phyloP scores from a whole-genome alignment of 1,140 invertebrate species.

The Drosophila ogumai region DNA sequence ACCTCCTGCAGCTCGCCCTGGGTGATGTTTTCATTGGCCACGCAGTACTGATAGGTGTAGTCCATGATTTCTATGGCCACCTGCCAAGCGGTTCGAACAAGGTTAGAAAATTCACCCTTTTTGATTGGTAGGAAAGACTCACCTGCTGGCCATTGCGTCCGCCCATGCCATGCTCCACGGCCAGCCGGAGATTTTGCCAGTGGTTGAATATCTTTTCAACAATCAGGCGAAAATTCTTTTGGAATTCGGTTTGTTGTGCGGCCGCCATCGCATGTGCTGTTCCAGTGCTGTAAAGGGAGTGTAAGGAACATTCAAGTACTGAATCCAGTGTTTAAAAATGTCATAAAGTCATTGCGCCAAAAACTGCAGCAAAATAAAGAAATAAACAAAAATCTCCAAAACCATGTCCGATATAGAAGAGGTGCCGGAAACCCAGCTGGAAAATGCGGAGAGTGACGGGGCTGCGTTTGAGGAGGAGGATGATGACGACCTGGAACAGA shows the following conservation, averaged over 20 bases:
- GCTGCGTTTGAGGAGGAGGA: constrained; percentile 50
- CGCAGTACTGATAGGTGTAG: constrained; percentile 87
- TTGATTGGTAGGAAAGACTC: constrained; percentile 1
- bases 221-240: constrained; percentile 86
- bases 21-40: constrained; percentile 86
- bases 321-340: neutral
- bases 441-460: constrained; percentile 27
- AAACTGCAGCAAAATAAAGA: constrained; percentile 32
- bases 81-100: constrained; percentile 76
- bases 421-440: constrained; percentile 28
- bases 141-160: constrained; percentile 88
- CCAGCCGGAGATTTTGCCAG: constrained; percentile 88
- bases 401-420: constrained; percentile 71
- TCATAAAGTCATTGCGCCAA: constrained; percentile 56
- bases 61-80: constrained; percentile 87
- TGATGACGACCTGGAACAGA: constrained; percentile 77
- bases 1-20: constrained; percentile 87
- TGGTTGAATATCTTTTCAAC: constrained; percentile 88
- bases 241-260: constrained; percentile 68
- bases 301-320: neutral
- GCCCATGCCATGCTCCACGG: constrained; percentile 89
- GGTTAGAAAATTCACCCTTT: constrained; percentile 42
- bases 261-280: constrained; percentile 59
- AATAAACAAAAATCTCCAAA: constrained; percentile 11
- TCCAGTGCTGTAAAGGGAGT: constrained; percentile 30